A percentile compares a stretch with the other conserved stretches of the same genome.
phyloP scores from a whole-genome alignment of 2,113 vertebrate species.

The Gambusia holbrooki region DNA sequence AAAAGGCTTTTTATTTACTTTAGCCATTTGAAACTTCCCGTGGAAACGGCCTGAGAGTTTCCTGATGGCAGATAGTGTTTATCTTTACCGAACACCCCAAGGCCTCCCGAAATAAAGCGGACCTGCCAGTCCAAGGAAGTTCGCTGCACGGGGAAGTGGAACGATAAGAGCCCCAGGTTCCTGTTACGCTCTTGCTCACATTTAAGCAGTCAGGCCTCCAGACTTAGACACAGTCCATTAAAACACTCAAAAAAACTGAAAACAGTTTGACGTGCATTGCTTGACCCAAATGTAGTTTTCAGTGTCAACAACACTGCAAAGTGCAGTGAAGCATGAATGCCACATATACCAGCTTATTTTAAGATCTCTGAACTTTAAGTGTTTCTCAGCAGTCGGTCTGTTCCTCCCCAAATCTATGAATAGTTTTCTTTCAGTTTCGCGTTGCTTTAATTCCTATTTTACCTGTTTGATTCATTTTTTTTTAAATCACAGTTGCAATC shows the following conservation, averaged over 20 bases:
- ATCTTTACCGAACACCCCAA: slow-evolving; percentile 98
- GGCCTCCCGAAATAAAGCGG: slow-evolving; percentile 98
- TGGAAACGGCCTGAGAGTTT: slow-evolving; percentile 98
- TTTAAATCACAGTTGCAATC: no score
- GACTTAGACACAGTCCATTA: slow-evolving; percentile 25
- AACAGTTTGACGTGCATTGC: slow-evolving; percentile 31
- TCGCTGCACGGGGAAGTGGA: slow-evolving; percentile 76
- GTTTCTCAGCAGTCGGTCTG: not conserved
- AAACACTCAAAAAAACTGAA: slow-evolving; percentile 1
- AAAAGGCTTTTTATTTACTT: slow-evolving; percentile 94
- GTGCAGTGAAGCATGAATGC: not conserved
- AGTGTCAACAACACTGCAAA: not conserved
- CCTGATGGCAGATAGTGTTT: slow-evolving; percentile 99
- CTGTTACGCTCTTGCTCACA: slow-evolving; percentile 83
- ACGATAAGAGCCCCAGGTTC: slow-evolving; percentile 93
- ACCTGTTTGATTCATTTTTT: not conserved
- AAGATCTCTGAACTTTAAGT: not conserved
- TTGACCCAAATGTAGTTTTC: slow-evolving; percentile 27
- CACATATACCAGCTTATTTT: not conserved
- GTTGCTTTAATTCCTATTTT: not conserved
- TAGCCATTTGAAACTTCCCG: slow-evolving; percentile 99
- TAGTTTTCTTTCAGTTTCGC: slow-evolving; percentile 1
- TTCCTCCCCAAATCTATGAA: not conserved
- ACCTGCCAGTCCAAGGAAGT: slow-evolving; percentile 86
- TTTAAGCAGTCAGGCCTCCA: slow-evolving; percentile 27